Conservation (phyloP, 2,888 invertebrate species). For the Aphodius granarius region DNA sequence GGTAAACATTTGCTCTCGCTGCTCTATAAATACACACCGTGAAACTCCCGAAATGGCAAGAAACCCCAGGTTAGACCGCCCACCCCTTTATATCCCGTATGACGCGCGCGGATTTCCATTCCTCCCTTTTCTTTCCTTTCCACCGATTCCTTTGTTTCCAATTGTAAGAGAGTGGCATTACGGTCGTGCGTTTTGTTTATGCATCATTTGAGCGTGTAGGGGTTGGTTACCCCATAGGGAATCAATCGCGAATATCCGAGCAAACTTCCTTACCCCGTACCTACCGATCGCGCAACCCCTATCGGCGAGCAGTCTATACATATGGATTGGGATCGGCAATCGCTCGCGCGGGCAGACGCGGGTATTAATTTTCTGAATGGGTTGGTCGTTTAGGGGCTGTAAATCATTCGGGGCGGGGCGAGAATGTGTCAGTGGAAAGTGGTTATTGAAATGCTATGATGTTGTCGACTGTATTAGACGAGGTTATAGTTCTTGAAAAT, state of each 20-base stretch:
- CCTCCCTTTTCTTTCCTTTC: neutral
- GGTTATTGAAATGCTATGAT: neutral
- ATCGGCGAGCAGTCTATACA: neutral
- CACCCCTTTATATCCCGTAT: neutral
- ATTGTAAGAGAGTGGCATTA: neutral
- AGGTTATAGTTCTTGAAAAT: no score
- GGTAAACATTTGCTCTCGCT: neutral
- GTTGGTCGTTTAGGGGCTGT: constrained; percentile 4
- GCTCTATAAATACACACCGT: neutral
- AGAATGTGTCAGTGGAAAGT: neutral
- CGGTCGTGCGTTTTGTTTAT: neutral
- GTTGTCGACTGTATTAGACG: neutral
- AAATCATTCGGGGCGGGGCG: neutral
- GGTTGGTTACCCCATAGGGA: neutral
- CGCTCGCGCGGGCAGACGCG: neutral
- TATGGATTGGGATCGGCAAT: neutral
- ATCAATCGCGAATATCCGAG: neutral
- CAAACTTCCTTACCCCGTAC: neutral
- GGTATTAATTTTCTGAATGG: constrained; percentile 13
- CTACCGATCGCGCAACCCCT: neutral
- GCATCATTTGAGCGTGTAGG: neutral
- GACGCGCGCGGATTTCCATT: neutral
- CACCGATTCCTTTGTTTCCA: neutral
- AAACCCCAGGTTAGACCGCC: neutral
- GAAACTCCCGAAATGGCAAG: neutral